Evolutionary conservation across 2,888 invertebrate species (phyloP).

Genomic region (Hetaerina titia): DNA sequence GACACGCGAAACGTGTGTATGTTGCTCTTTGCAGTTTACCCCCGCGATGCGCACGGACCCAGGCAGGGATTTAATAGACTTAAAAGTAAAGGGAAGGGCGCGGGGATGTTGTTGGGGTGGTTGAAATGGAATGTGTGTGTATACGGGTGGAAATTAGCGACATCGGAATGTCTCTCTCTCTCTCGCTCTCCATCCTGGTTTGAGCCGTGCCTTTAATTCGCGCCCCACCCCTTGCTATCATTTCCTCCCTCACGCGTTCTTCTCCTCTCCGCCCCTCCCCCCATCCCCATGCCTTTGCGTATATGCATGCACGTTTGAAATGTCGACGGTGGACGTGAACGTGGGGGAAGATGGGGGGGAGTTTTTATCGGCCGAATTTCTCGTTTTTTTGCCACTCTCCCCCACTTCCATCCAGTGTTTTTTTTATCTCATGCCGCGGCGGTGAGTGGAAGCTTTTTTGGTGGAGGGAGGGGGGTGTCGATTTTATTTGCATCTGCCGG

Average conservation of each 20-base stretch:
- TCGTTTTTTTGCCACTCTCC: not conserved
- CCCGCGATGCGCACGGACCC: not conserved
- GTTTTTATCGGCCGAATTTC: not conserved
- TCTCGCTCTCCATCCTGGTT: not conserved
- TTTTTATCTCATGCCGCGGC: not conserved
- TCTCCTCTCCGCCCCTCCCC: not conserved
- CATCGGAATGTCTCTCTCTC: slow-evolving; percentile 43
- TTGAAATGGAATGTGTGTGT: not conserved
- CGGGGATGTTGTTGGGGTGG: not conserved
- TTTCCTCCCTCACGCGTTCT: not conserved
- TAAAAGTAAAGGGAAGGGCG: slow-evolving; percentile 30
- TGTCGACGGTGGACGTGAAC: not conserved
- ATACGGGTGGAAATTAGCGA: slow-evolving; percentile 42
- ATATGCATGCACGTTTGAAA: not conserved
- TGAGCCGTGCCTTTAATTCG: not conserved
- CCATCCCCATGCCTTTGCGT: not conserved
- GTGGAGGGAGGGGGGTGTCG: not conserved
- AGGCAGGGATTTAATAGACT: slow-evolving; percentile 60
- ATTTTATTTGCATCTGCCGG: slow-evolving; percentile 35
- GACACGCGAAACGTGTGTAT: slow-evolving; percentile 45
- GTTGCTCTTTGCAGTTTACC: slow-evolving; percentile 50
- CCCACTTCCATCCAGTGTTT: not conserved
- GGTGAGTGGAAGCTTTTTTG: not conserved
- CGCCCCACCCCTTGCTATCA: not conserved
- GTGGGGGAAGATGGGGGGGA: not conserved